Conservation (phyloP, 1,140 invertebrate genomes). For the Paraescarpia echinospica region DNA sequence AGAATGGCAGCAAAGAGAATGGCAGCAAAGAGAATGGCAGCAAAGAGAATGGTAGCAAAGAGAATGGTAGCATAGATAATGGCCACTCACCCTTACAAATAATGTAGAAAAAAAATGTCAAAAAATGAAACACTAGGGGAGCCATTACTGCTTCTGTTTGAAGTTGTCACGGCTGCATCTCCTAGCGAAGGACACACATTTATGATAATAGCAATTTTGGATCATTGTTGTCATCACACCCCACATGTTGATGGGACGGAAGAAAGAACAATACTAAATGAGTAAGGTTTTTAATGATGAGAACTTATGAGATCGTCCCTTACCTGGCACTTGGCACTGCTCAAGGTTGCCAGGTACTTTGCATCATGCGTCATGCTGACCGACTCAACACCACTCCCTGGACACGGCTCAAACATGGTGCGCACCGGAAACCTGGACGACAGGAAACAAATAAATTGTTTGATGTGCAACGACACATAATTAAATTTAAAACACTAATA, state of each 20-base stretch:
- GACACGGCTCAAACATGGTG: constrained; percentile 56
- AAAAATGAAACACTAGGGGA: too few species aligned
- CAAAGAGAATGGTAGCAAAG: too few species aligned
- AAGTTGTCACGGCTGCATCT: constrained; percentile 41
- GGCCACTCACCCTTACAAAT: too few species aligned
- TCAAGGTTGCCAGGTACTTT: constrained; percentile 55
- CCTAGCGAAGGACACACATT: too few species aligned
- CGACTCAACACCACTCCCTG: constrained; percentile 48
- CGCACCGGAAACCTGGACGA: constrained; percentile 52
- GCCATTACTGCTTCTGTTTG: constrained; percentile 20
- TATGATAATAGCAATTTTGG: too few species aligned
- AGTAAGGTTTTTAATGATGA: too few species aligned
- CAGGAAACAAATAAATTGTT: constrained; percentile 10
- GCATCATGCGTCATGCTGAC: constrained; percentile 56
- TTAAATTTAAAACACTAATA: not conserved
- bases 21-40: too few species aligned
- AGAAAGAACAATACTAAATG: not conserved
- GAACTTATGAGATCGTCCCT: constrained; percentile 8
- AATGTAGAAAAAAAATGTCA: too few species aligned
- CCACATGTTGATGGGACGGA: too few species aligned
- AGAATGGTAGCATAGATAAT: too few species aligned
- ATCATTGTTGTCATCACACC: too few species aligned
- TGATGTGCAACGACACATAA: not conserved
- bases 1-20: too few species aligned
- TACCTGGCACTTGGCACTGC: constrained; percentile 51